phyloP scores from a whole-genome alignment of 2,888 invertebrate species.

The Heteromurus nitidus region DNA sequence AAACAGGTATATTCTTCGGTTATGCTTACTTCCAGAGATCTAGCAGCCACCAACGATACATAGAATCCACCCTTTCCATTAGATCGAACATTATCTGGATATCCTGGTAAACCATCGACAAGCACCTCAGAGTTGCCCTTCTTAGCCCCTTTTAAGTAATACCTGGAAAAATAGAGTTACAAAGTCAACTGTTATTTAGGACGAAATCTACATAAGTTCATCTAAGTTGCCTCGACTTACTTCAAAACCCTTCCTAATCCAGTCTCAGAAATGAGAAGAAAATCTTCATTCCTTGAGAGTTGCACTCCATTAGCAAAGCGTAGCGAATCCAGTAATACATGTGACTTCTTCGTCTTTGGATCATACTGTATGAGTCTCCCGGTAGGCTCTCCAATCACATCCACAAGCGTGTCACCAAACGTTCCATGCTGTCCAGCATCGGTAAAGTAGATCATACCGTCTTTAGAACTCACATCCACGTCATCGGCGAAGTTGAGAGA shows the following conservation, averaged over 20 bases:
- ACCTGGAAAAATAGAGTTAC: no score
- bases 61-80: slow-evolving; percentile 83
- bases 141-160: slow-evolving; percentile 87
- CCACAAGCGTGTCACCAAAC: slow-evolving; percentile 41
- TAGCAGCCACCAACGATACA: slow-evolving; percentile 79
- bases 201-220: no score
- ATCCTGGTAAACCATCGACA: slow-evolving; percentile 84
- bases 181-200: no score
- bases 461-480: slow-evolving; percentile 82
- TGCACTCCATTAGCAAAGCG: slow-evolving; percentile 92
- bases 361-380: slow-evolving; percentile 87
- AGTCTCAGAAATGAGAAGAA: slow-evolving; percentile 87
- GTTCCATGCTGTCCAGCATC: slow-evolving; percentile 88
- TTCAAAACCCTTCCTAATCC: slow-evolving; percentile 81
- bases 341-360: slow-evolving; percentile 85
- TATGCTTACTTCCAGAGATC: slow-evolving; percentile 75
- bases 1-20: no score
- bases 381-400: slow-evolving; percentile 56
- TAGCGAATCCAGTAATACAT: slow-evolving; percentile 84
- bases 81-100: slow-evolving; percentile 82
- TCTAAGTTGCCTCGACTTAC: no score
- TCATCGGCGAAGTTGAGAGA: slow-evolving; percentile 84
- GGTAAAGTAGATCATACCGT: slow-evolving; percentile 92
- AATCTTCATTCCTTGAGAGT: slow-evolving; percentile 87
- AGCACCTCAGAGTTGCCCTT: slow-evolving; percentile 87